Percentiles rank a stretch among this genome's conserved stretches.
These are phyloP conservation scores for Microctenopoma stevenorrisi DNA, from an alignment of 2,797 vertebrate species.

Conservation along the genomic window DNA sequence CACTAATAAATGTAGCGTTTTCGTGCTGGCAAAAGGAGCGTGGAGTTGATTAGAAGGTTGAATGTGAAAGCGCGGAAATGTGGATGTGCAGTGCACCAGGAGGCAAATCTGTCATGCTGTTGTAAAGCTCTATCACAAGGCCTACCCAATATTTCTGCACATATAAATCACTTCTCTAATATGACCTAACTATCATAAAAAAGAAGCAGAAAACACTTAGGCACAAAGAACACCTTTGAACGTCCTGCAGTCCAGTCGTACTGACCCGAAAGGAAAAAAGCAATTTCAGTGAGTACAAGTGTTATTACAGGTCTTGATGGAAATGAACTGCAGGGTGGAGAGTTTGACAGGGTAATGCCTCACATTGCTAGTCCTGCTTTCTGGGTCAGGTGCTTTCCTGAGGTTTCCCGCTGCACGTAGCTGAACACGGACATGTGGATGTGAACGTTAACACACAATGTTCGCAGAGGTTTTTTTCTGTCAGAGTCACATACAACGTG, in stretches of 20 bases:
- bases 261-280: conserved; percentile 75
- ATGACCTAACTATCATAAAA: conserved; percentile 58
- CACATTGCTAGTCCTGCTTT: conserved; percentile 65
- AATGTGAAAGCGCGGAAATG: conserved; percentile 23
- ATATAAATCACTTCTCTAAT: conserved; percentile 85
- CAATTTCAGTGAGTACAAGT: conserved; percentile 85
- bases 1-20: conserved; percentile 68
- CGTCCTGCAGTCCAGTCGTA: conserved; percentile 29
- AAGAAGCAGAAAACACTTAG: conserved; percentile 39
- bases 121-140: conserved; percentile 69
- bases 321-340: conserved; percentile 67
- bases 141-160: conserved; percentile 67
- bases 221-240: conserved; percentile 31
- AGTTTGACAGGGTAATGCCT: conserved; percentile 79
- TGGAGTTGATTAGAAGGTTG: conserved; percentile 6
- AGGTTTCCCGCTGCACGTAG: conserved; percentile 30
- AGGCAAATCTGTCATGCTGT: conserved; percentile 74
- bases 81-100: conserved; percentile 54
- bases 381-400: conserved; percentile 66
- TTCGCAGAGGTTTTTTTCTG: conserved; percentile 34
- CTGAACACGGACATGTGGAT: background rate
- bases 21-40: conserved; percentile 37
- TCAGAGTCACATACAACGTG: conserved; percentile 37
- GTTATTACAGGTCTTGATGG: conserved; percentile 78
- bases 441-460: background rate